Base-by-base conservation (phyloP, 2,797 vertebrate genomes). In the Spinibarbus caldwelli region DNA sequence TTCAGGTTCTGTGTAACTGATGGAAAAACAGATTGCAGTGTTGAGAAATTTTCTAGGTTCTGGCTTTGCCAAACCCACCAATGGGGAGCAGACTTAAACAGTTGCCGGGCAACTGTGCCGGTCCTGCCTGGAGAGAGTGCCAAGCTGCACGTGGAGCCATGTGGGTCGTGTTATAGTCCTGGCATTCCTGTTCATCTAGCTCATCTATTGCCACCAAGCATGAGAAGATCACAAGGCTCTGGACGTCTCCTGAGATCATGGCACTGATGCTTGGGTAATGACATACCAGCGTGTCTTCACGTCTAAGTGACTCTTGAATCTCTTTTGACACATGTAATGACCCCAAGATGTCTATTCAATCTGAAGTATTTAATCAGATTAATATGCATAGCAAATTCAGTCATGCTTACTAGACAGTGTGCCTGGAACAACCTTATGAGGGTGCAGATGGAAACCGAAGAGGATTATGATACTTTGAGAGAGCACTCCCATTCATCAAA, bases 21-120 rank as follows among this genome's bases (percentile, higher is more conserved):
- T 83, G 78, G 80, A 85, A 85, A 78, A 86, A 80, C 72, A 79
- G 78, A 66, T 86, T 86, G 84, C 62, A 79, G 78, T 31, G 77
- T 81, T 72, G 85, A 86, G 82, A 87, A 81, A 77, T 80, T 31
- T 66, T 80, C 66, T 68, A 23, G 14, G 85, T 82, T 86, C 84
- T 86, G 84, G 78, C 78, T 76, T 85, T 49, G 41, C 62, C 71
- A 67, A 72, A 82, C 64, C 54, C 82, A 57, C 85, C 89, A 90
- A 84, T 86, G 34, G 86, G 49, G 81, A 72, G 59, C 64, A 71
- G 86, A 79, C 68, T 49, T 76, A 23, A 36, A 59, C 38, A 71
- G 84, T 85, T 87, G 68, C 84, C 2, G 38, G 75, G 84, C 80
- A 83, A 87, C 81, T 26, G 83, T 86, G 73, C 86, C 78, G 31